Evolutionary conservation across 2,113 vertebrate genomes (phyloP), one percentile per base, ranked within the genome.

Genomic region (Gnathonemus longibarbis): DNA sequence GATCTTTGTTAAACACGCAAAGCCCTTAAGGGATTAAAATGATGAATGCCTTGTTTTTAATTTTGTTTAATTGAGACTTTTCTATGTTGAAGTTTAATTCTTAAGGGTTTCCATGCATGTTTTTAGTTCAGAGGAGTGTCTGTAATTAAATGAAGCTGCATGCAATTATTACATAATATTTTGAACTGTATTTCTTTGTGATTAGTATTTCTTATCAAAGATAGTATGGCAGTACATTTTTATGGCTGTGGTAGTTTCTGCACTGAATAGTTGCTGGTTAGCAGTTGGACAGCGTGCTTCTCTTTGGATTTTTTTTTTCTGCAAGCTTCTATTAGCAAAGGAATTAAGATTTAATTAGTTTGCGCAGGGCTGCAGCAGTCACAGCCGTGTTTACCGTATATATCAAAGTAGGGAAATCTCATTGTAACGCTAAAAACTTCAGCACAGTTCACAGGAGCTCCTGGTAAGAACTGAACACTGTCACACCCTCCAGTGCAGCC

Each of bases 351-450:
- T 83, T 70, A 31, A 56, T 70, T 70, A 70, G 74, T 80, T 80
- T 80, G 74, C 74, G 17, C 53, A 85, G 90, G 58, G 6, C 90
- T 90, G 31, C 35, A 42, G 31, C 74, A 39, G n/a, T 39, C 74
- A 66, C 27, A 77, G 48, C 49, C 6, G 6, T 84, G 50, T 88
- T 56, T 56, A 56, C 50, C 80, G n/a, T 86, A 86, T 49, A 89
- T 27, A 91, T 91, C 90, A 89, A 89, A 91, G 88, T 10, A 70
- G 88, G 45, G 31, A 39, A 88, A 80, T 70, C 52, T 53, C 39
- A 85, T 66, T 86, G 84, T 80, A 48, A 70, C 46, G 24, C 62
- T n/a, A 39, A 90, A 87, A 89, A 42, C 52, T 19, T 48, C 39
- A 27, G 49, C 56, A 21, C 56, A 89, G 19, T 89, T 66, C 85